Evolutionary conservation across 1,140 invertebrate species (phyloP), one percentile per base, ranked within the genome.

Genomic region (Heliconius nattereri): DNA sequence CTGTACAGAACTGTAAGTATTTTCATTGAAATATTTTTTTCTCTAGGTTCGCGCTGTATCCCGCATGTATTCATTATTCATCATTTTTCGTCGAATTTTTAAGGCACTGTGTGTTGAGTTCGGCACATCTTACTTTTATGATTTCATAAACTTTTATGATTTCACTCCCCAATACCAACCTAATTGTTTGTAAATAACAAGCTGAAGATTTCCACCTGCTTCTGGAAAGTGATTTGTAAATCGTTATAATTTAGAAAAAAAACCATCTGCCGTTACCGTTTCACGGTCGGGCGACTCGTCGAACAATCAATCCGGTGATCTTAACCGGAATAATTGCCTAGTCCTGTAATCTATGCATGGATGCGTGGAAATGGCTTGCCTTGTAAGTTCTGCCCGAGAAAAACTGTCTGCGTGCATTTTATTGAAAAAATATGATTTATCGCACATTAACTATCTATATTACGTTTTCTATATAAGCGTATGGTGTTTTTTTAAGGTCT

Each of bases 341-440:
- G 57, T 76, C 60, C 60, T 76, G 74, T 75, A 76, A 76, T 76
- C 75, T 76, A 76, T 76, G 75, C 75, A 76, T 66, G 60, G 66
- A 66, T 76, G 75, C 75, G 35, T 66, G 57, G 75, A 75, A 66
- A 66, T 26, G 23, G 23, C 60, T 66, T 66, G 23, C 60, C 60
- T 26, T 66, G 60, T 66, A 66, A 66, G 60, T 66, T 66, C 60
- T 66, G 60, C 23, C 60, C 60, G 60, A 66, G 60, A 66, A 66
- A 66, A 66, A 66, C 60, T 66, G 60, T 16, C 60, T 26, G 23
- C n/a, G 26, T 26, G 26, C n/a, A 29, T 66, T 66, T 26, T 66
- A 66, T 52, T 26, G 23, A 66, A 66, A 66, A 66, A 66, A 26
- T 66, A 66, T 66, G 60, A 66, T 66, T 66, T 66, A 66, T 66